Percentiles rank a stretch among this genome's conserved stretches.
phyloP scores from a whole-genome alignment of 1,140 invertebrate genomes.

The Chrysomallon squamiferum region DNA sequence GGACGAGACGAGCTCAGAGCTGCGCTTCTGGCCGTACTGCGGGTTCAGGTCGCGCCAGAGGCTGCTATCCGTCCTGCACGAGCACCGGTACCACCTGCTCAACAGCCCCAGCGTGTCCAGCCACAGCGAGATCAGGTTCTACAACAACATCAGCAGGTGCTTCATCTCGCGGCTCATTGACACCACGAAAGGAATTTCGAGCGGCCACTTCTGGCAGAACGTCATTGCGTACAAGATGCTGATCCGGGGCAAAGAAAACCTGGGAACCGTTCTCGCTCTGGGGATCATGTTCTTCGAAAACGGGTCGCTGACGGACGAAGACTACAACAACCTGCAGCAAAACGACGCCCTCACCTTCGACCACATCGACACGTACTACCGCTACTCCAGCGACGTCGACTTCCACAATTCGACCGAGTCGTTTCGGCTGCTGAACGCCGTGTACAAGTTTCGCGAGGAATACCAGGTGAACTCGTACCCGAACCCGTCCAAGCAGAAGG shows the following conservation, averaged over 20 bases:
- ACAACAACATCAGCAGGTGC: slow-evolving; percentile 12
- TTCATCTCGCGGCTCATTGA: slow-evolving; percentile 6
- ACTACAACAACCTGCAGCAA: slow-evolving; percentile 5
- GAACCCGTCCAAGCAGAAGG: neutral
- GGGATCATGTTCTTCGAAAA: slow-evolving; percentile 19
- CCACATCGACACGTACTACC: slow-evolving; percentile 2
- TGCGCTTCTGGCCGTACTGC: neutral
- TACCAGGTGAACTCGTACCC: neutral
- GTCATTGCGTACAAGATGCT: slow-evolving; percentile 22
- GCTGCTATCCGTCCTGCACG: neutral
- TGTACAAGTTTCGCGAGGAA: too few species aligned
- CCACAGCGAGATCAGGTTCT: slow-evolving; percentile 9
- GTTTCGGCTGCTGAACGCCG: too few species aligned
- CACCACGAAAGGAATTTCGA: slow-evolving; percentile 4
- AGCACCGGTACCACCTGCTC: slow-evolving; percentile 3
- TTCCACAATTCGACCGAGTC: too few species aligned
- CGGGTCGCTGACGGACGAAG: slow-evolving; percentile 4
- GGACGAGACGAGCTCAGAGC: neutral
- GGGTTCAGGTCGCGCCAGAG: neutral
- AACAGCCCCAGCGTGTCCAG: neutral
- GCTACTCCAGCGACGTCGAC: slow-evolving; percentile 1
- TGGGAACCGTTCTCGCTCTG: slow-evolving; percentile 9
- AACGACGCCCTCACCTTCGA: slow-evolving; percentile 5
- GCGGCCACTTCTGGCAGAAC: slow-evolving; percentile 15
- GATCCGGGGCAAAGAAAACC: slow-evolving; percentile 14